Conservation (phyloP, 2,113 vertebrate species). For the Xenus cinereus region DNA sequence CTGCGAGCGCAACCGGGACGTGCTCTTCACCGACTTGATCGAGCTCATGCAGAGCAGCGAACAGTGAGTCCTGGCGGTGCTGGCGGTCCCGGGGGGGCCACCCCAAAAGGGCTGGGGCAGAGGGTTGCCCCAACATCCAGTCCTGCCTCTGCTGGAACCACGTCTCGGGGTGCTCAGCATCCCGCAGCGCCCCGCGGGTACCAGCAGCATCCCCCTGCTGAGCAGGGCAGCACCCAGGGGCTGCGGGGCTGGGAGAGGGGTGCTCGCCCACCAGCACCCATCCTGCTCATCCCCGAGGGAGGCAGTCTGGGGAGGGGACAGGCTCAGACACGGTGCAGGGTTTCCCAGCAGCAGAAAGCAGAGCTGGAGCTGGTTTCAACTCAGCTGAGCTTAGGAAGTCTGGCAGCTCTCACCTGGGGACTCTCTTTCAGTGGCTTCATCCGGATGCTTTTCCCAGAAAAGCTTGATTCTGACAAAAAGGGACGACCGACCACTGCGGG, state of each 20-base stretch:
- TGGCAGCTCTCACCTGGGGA: neutral
- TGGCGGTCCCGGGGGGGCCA: accelerated
- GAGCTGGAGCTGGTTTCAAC: neutral
- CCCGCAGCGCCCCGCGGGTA: accelerated
- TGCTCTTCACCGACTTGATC: conserved; percentile 93
- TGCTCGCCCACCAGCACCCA: neutral
- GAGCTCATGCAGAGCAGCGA: conserved; percentile 98
- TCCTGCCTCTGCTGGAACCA: neutral
- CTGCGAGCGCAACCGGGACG: conserved; percentile 93
- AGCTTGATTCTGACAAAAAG: conserved; percentile 92
- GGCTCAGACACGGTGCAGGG: accelerated
- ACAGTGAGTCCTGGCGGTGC: conserved; percentile 75
- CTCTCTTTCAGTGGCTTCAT: conserved; percentile 81
- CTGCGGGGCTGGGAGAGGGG: neutral
- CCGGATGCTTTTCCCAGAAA: conserved; percentile 90
- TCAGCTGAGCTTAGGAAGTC: neutral
- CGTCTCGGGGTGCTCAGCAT: neutral
- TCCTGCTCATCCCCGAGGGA: neutral
- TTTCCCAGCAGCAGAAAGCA: neutral
- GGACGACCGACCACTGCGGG: conserved; percentile 86
- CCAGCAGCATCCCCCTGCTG: accelerated
- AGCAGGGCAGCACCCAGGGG: neutral
- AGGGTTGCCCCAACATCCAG: neutral
- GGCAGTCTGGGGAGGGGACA: accelerated
- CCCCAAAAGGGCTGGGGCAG: neutral